These are phyloP conservation scores for Micrasema longulum DNA, from an alignment of 1,140 invertebrate species.

Conservation along the genomic window DNA sequence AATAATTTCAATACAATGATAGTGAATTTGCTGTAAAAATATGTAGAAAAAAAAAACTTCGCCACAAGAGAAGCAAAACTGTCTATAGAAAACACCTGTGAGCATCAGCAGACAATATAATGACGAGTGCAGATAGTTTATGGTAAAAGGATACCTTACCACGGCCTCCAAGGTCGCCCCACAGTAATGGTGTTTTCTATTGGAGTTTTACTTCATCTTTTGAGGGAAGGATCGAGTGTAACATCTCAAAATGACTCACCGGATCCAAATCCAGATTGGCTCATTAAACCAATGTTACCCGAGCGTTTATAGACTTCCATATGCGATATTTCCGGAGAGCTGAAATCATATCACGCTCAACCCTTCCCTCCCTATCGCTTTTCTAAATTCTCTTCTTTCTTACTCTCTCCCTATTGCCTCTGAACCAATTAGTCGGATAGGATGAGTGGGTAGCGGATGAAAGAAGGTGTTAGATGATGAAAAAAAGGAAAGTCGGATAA, in stretches of 20 bases:
- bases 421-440: too few species aligned
- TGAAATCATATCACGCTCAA: constrained; percentile 29
- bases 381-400: constrained; percentile 2
- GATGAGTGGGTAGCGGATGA: background rate
- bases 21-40: too few species aligned
- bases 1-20: too few species aligned
- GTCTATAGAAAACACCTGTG: constrained; percentile 51
- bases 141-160: constrained; percentile 48
- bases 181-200: constrained; percentile 50
- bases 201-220: constrained; percentile 36
- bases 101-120: background rate
- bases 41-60: constrained; percentile 40
- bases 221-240: constrained; percentile 53
- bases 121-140: too few species aligned
- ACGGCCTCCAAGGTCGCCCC: background rate
- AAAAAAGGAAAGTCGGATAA: too few species aligned
- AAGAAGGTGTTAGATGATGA: too few species aligned
- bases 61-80: constrained; percentile 44
- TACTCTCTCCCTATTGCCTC: too few species aligned
- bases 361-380: constrained; percentile 48
- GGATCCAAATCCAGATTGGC: constrained; percentile 14
- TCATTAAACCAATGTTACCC: too few species aligned
- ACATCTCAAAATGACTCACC: constrained; percentile 50
- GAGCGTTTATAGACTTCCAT: too few species aligned
- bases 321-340: background rate